Conservation (phyloP, 2,797 vertebrate species). For the Tenualosa ilisha region DNA sequence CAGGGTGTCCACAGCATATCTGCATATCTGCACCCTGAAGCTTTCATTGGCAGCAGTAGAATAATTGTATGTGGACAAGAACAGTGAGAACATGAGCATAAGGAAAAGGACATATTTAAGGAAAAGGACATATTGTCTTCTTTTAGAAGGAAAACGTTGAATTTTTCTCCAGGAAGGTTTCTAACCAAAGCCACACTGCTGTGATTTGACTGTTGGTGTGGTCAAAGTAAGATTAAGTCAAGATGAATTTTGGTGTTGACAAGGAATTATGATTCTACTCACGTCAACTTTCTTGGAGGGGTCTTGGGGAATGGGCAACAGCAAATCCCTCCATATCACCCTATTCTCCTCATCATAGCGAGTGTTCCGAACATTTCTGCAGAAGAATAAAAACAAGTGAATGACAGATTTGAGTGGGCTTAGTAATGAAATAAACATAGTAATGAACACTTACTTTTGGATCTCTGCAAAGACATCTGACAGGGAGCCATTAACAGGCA, state of each 20-base stretch:
- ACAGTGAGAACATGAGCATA: no score
- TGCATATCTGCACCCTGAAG: not conserved
- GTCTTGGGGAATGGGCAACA: conserved; percentile 68
- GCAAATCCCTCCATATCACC: conserved; percentile 60
- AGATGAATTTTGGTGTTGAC: not conserved
- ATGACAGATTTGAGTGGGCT: not conserved
- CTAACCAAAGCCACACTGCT: no score
- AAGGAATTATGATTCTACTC: conserved; percentile 40
- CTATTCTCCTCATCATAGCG: conserved; percentile 56
- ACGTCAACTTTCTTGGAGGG: conserved; percentile 67
- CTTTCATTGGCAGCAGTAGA: no score
- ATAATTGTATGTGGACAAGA: not conserved
- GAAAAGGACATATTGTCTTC: no score
- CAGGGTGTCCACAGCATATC: not conserved
- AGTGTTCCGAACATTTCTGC: conserved; percentile 53
- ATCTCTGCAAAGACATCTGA: conserved; percentile 50
- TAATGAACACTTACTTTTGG: conserved; percentile 48
- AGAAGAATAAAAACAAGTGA: not conserved
- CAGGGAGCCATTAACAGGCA: conserved; percentile 53
- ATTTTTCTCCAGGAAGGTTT: no score
- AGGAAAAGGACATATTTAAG: no score
- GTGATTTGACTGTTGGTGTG: no score
- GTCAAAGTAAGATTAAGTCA: no score
- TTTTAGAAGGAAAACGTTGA: no score
- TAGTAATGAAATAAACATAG: not conserved